Conservation (phyloP, 37 sponge, comb jelly and placozoan genomes). For the Corticium candelabrum region DNA sequence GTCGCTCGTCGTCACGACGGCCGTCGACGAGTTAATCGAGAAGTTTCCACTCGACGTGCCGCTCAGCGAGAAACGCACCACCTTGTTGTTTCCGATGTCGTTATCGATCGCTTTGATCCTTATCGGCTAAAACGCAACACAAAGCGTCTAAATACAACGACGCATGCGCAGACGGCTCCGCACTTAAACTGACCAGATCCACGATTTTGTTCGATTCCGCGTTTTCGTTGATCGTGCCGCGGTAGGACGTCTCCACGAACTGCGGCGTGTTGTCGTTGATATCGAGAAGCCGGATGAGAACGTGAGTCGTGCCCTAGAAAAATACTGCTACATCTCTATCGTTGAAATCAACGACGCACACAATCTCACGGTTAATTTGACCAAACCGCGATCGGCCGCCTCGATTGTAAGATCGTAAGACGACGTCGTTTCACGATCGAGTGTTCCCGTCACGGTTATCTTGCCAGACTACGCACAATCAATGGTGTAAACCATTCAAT, state of each 20-base stretch:
- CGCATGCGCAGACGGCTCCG: too few relatives aligned
- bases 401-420: neutral
- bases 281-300: conserved; percentile 10
- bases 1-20: conserved; percentile 19
- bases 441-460: neutral
- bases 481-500: neutral
- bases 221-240: conserved; percentile 25
- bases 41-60: neutral
- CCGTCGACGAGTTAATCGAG: neutral
- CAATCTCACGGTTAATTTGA: neutral
- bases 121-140: neutral
- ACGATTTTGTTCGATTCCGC: conserved; percentile 2
- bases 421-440: neutral
- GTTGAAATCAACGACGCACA: neutral
- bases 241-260: conserved; percentile 16
- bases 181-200: neutral
- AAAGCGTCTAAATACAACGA: too few relatives aligned
- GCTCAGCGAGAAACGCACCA: neutral
- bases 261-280: conserved; percentile 48
- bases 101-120: neutral
- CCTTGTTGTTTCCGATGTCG: neutral
- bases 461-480: neutral
- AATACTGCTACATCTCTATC: too few relatives aligned
- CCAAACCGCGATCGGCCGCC: neutral
- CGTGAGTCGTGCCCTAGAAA: neutral